Base-by-base conservation (phyloP, 2,113 vertebrate genomes). In the Labeo catla region DNA sequence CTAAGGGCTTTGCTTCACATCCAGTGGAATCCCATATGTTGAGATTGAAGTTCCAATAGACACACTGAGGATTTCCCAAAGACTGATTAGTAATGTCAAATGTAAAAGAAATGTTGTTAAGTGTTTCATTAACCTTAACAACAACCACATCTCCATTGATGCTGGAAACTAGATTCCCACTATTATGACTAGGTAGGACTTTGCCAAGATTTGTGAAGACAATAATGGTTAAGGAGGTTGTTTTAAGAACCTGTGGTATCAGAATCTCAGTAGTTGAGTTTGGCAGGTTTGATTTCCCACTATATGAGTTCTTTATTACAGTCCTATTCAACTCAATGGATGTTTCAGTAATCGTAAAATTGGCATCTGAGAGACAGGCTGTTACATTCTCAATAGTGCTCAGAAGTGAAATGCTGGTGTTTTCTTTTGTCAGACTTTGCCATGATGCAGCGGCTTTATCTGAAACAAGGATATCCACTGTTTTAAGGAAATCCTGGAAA, bases 41-140 rank as follows among this genome's bases (percentile, higher is more conserved):
- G 0, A 92, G 88, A 0, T 0, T 4, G 1, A 92, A 95, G 87
- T 96, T 95, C 96, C 96, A 97, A 57, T 94, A 96, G 1, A 95
- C 95, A 0, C 96, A 98, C 54, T 91, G 93, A 1, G 93, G 91
- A 73, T 73, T 47, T 0, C 59, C 63, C 57, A 86, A 86, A 9
- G 89, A 90, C 36, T 84, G 90, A 66, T 95, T 94, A 43, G 70
- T 47, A 36, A 8, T 73, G 39, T 91, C 86, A 89, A 96, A 94
- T 3, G 91, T 83, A 0, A 95, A 97, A 6, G 86, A 93, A 84
- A 98, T 79, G 54, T 61, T n/a, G 21, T 45, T 6, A 78, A 28
- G 28, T 28, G 28, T 28, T 28, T 28, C 28, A 28, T 28, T 28
- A 28, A 28, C 28, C 28, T 28, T 28, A 28, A 28, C 28, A 28